Conservation (phyloP, 2,888 invertebrate species). For the Ferrisia virgata region DNA sequence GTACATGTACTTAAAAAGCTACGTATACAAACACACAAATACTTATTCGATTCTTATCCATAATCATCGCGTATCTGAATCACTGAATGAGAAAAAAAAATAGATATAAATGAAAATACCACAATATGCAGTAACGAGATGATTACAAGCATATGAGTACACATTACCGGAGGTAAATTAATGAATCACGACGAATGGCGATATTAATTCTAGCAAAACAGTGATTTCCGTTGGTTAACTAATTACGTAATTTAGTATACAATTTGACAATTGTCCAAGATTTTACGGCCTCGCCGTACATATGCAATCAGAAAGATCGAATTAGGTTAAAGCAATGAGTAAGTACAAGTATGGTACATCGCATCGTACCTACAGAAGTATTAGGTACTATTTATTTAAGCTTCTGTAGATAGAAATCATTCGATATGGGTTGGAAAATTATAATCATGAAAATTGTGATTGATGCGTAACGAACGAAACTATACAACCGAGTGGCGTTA, state of each 20-base stretch:
- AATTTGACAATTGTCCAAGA: slow-evolving; percentile 4
- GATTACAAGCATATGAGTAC: not conserved
- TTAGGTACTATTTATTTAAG: too few relatives aligned
- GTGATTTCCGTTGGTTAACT: not conserved
- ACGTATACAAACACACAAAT: not conserved
- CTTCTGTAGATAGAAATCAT: not conserved
- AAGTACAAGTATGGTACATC: not conserved
- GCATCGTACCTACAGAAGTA: too few relatives aligned
- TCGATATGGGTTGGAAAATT: not conserved
- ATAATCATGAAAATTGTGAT: not conserved
- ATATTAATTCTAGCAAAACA: not conserved
- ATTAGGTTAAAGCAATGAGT: not conserved
- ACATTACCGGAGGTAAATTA: not conserved
- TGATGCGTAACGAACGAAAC: slow-evolving; percentile 21
- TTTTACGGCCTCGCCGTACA: not conserved
- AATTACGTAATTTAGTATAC: not conserved
- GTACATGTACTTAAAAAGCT: too few relatives aligned
- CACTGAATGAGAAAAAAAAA: not conserved
- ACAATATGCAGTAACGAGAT: not conserved
- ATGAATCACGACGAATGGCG: not conserved
- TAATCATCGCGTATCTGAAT: not conserved
- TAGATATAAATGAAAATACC: not conserved
- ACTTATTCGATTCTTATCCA: not conserved
- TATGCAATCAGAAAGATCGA: not conserved
- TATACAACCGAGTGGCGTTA: slow-evolving; percentile 20